These are phyloP conservation scores for Pelecanoides urinatrix DNA, from an alignment of 2,113 vertebrate genomes.

Conservation along the genomic window DNA sequence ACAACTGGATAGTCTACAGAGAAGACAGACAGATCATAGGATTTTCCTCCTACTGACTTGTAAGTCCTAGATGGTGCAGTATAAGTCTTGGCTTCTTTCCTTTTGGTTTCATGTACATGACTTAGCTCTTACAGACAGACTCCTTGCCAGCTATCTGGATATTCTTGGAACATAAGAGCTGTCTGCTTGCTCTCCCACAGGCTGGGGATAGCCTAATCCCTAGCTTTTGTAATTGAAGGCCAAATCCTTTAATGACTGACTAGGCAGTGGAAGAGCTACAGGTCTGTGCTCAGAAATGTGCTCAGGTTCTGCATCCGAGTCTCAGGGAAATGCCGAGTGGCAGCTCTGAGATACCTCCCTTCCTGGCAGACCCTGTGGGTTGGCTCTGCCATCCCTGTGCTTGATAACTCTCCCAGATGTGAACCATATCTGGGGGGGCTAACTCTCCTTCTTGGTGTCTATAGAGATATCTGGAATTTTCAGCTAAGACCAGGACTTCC, in stretches of 20 bases:
- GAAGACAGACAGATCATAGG: not conserved
- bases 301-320: not conserved
- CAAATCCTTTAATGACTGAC: not conserved
- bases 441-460: not conserved
- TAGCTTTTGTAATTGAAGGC: not conserved
- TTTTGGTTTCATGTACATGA: not conserved
- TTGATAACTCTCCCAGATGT: not conserved
- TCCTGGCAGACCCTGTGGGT: not conserved
- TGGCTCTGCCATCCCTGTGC: not conserved
- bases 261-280: not conserved
- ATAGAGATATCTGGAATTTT: not conserved
- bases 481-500: not conserved
- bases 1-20: not conserved
- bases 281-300: not conserved
- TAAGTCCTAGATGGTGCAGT: not conserved
- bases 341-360: not conserved
- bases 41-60: not conserved
- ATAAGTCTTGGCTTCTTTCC: not conserved
- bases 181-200: not conserved
- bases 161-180: not conserved
- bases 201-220: not conserved
- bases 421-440: not conserved
- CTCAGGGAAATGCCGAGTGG: not conserved
- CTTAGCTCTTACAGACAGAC: not conserved
- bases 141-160: not conserved